Percentiles rank a stretch among this genome's conserved stretches.
phyloP scores from a whole-genome alignment of 2,113 vertebrate genomes.

The Cebidichthys violaceus region DNA sequence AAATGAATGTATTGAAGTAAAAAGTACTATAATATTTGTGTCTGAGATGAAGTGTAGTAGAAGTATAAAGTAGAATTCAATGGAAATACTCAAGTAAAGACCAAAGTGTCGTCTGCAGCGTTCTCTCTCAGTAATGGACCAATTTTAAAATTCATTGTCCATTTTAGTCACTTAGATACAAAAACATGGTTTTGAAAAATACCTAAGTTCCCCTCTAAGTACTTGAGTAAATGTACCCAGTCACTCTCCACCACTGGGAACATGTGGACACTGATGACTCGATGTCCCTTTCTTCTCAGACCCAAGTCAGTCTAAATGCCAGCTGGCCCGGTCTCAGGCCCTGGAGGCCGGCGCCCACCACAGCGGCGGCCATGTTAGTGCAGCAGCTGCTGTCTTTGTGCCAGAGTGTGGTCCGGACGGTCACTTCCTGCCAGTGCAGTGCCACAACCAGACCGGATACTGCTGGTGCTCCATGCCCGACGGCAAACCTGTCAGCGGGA shows the following conservation, averaged over 20 bases:
- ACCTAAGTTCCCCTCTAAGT: background rate
- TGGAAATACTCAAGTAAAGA: no score
- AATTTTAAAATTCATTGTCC: no score
- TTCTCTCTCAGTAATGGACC: no score
- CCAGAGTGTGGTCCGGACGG: slow-evolving; percentile 75
- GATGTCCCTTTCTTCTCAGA: slow-evolving; percentile 51
- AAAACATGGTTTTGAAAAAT: no score
- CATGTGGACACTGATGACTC: background rate
- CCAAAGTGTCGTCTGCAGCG: no score
- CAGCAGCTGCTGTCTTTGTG: slow-evolving; percentile 59
- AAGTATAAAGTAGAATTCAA: no score
- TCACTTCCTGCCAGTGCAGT: slow-evolving; percentile 78
- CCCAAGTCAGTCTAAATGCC: slow-evolving; percentile 72
- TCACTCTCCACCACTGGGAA: background rate
- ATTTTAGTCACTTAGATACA: no score
- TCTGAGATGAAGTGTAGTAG: no score
- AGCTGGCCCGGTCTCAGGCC: slow-evolving; percentile 71
- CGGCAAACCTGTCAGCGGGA: slow-evolving; percentile 78
- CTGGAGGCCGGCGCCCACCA: slow-evolving; percentile 53
- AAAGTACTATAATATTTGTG: no score
- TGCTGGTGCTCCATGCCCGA: slow-evolving; percentile 82
- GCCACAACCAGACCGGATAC: slow-evolving; percentile 80
- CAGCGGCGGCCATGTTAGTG: background rate
- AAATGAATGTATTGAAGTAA: no score
- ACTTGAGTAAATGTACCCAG: background rate